Percentiles rank a stretch among this genome's conserved stretches.
These are phyloP conservation scores for Agrochola litura DNA, from an alignment of 2,888 invertebrate genomes.

Conservation along the genomic window DNA sequence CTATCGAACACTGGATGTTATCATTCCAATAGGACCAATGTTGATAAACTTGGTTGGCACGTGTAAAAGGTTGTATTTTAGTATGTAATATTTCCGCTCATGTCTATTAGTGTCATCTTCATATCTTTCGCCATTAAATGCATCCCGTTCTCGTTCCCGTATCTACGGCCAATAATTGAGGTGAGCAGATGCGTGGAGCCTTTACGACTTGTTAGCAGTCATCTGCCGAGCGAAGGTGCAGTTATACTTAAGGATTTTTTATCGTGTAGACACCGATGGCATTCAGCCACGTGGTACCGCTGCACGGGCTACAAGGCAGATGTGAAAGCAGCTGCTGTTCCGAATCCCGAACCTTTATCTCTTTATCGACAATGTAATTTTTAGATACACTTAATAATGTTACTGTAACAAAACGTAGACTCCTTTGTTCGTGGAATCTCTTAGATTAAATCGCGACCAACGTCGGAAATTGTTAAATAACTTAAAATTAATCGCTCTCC, in stretches of 20 bases:
- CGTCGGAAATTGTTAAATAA: conserved; percentile 9
- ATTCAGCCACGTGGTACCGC: conserved; percentile 76
- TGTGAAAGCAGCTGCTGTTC: conserved; percentile 85
- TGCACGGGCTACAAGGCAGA: conserved; percentile 81
- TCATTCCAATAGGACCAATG: conserved; percentile 1
- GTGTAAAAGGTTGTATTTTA: neutral
- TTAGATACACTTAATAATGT: conserved; percentile 30
- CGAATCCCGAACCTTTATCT: conserved; percentile 80
- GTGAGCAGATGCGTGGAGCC: conserved; percentile 76
- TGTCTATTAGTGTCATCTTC: conserved; percentile 10
- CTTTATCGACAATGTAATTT: conserved; percentile 77
- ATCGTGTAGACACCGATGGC: conserved; percentile 70
- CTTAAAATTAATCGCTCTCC: conserved; percentile 1
- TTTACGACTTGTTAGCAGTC: conserved; percentile 75
- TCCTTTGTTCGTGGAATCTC: conserved; percentile 21
- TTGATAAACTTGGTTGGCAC: conserved; percentile 19
- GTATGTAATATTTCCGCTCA: neutral
- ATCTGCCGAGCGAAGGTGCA: conserved; percentile 77
- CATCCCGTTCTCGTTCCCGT: conserved; percentile 36
- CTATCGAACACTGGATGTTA: neutral
- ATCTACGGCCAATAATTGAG: conserved; percentile 64
- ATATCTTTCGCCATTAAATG: conserved; percentile 29
- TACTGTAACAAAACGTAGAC: conserved; percentile 24
- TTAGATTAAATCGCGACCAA: conserved; percentile 7
- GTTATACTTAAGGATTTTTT: conserved; percentile 78